Percentiles rank a stretch among this genome's conserved stretches.
Evolutionary conservation across 2,888 invertebrate genomes (phyloP).

Genomic region (Augochlorella aurata): DNA sequence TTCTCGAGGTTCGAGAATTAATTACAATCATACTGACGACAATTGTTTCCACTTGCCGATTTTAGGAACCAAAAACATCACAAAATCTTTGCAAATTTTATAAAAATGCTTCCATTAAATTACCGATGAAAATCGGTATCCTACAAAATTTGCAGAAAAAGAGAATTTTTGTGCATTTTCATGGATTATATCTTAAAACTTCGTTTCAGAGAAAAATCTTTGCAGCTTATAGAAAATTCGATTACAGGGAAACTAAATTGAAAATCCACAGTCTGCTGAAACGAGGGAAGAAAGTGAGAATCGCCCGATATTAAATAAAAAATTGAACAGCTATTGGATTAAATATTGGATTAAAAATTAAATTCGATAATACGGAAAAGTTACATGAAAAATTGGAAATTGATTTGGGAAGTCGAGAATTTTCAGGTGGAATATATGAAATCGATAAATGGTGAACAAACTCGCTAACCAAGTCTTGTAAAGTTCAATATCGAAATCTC

Average conservation of each 20-base stretch:
- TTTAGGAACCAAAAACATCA: background rate
- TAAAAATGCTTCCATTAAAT: background rate
- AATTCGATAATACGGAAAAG: background rate
- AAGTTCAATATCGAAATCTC: background rate
- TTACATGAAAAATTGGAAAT: background rate
- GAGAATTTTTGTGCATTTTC: too few species aligned
- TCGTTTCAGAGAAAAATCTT: too few species aligned
- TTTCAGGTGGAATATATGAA: background rate
- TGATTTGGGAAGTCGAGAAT: background rate
- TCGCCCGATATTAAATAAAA: background rate
- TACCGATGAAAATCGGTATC: too few species aligned
- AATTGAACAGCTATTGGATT: background rate
- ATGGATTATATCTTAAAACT: too few species aligned
- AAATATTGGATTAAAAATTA: background rate
- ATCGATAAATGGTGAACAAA: slow-evolving; percentile 5
- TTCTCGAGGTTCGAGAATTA: background rate
- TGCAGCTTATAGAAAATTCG: too few species aligned
- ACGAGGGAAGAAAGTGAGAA: background rate
- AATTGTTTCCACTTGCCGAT: background rate
- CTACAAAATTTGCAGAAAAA: too few species aligned
- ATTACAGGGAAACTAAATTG: too few species aligned
- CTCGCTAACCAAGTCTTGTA: background rate
- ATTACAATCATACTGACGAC: background rate
- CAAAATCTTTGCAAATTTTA: background rate
- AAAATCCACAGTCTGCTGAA: too few species aligned